These are phyloP conservation scores for Chymomyza caudatula DNA, from an alignment of 2,888 invertebrate genomes.

Conservation along the genomic window DNA sequence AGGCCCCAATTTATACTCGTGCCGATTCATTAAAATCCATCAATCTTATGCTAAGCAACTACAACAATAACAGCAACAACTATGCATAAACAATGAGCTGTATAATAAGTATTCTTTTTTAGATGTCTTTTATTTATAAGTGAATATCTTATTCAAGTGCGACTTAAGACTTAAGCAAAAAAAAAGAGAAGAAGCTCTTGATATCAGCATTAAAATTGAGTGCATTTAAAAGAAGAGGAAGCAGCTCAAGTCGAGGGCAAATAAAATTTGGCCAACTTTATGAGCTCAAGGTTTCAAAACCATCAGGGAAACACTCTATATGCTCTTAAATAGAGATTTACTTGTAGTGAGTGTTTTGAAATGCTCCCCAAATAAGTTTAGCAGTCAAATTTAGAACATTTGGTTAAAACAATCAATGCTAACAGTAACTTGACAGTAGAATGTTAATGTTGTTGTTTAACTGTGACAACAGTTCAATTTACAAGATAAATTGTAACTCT, in stretches of 20 bases:
- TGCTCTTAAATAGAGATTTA: too few relatives aligned
- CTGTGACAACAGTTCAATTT: too few relatives aligned
- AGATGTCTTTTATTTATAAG: conserved; percentile 27
- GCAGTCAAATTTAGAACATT: too few relatives aligned
- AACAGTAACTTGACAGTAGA: too few relatives aligned
- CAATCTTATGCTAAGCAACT: conserved; percentile 43
- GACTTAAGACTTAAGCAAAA: conserved; percentile 15
- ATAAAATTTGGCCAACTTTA: conserved; percentile 41
- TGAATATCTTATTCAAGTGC: background rate
- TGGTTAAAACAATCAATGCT: too few relatives aligned
- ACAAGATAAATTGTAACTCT: too few relatives aligned
- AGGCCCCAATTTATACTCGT: conserved; percentile 34
- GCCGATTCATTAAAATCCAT: conserved; percentile 48
- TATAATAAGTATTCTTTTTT: conserved; percentile 18
- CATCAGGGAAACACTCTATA: too few relatives aligned
- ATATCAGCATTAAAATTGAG: background rate
- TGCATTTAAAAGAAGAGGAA: background rate
- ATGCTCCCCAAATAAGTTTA: too few relatives aligned
- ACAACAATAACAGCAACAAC: conserved; percentile 21
- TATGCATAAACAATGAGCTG: conserved; percentile 33
- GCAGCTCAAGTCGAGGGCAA: background rate
- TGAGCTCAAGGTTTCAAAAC: conserved; percentile 13
- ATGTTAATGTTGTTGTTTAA: too few relatives aligned
- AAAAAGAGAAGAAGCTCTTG: background rate
- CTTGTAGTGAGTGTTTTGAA: too few relatives aligned